Evolutionary conservation across 2,888 invertebrate species (phyloP), one percentile per base, ranked within the genome.

Genomic region (Cataglyphis altisquamis): DNA sequence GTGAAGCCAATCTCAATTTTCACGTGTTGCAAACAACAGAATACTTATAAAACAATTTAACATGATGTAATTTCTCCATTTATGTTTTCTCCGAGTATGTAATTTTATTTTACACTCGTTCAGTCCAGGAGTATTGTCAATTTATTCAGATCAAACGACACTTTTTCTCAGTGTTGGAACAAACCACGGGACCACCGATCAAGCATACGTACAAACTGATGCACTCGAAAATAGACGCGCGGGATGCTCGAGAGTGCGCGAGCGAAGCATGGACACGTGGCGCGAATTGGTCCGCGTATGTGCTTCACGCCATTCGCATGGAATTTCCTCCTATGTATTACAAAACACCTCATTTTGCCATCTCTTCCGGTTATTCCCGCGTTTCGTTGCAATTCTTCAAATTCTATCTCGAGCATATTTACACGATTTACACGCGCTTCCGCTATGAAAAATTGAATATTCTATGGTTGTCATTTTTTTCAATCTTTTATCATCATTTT

Each of bases 211-310:
- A 75, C 84, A 72, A 83, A 60, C 48, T 75, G 52, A 75, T 57
- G 75, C 62, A 67, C 68, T 84, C 87, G 78, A 88, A 89, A 89
- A 89, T 89, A 89, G 83, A 90, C 64, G 75, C n/a, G n/a, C 52
- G 52, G 52, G n/a, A 52, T 52, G n/a, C 64, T 21, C 83, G 81
- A 63, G 68, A 87, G 88, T 78, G 84, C 18, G 84, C 80, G 86
- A 89, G 87, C 82, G 84, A 89, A 86, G 86, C 86, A 89, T 85
- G 90, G 84, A 84, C 84, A 83, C 85, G 57, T 84, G 86, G 83
- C 81, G 74, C 66, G 73, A 84, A 83, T n/a, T 62, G 74, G 45
- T 25, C 41, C 52, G 45, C 72, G 25, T 66, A 60, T 57, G 67
- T 57, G 68, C 52, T 68, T 81, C 85, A 77, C 67, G 52, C 41